A percentile compares a stretch with the other conserved stretches of the same genome.
Conservation (phyloP, 1,140 invertebrate genomes). For the Platyscapa corneri region DNA sequence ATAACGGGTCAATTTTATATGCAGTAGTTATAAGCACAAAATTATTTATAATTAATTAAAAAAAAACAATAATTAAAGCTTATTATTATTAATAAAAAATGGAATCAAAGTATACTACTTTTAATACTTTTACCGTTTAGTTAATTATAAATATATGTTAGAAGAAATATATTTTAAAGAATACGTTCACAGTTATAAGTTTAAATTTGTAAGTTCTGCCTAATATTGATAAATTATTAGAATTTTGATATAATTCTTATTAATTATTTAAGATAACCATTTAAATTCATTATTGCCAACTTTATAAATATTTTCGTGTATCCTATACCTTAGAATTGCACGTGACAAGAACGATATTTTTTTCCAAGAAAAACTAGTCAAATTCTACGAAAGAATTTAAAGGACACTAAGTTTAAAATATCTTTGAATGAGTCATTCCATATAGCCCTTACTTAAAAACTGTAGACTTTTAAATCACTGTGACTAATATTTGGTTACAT, state of each 20-base stretch:
- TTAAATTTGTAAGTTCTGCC: neutral
- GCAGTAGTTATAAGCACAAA: too few relatives aligned
- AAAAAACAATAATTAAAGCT: too few relatives aligned
- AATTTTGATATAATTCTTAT: neutral
- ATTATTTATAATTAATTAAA: too few relatives aligned
- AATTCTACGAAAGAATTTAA: neutral
- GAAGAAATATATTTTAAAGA: too few relatives aligned
- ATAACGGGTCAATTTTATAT: too few relatives aligned
- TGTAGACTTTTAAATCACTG: neutral
- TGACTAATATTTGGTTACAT: conserved; percentile 13
- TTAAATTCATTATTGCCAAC: conserved; percentile 15
- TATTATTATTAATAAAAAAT: too few relatives aligned
- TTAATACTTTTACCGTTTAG: too few relatives aligned
- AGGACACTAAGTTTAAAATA: neutral
- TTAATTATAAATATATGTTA: too few relatives aligned
- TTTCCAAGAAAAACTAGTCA: neutral
- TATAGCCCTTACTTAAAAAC: neutral
- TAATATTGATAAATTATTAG: neutral
- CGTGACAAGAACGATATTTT: neutral
- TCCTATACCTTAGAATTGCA: neutral
- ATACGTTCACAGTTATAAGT: neutral
- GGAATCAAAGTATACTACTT: too few relatives aligned
- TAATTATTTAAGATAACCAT: neutral
- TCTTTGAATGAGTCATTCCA: neutral
- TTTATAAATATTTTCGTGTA: neutral